Percentiles rank a stretch among this genome's conserved stretches.
Evolutionary conservation across 2,797 vertebrate genomes (phyloP).

Genomic region (Cirrhinus mrigala): DNA sequence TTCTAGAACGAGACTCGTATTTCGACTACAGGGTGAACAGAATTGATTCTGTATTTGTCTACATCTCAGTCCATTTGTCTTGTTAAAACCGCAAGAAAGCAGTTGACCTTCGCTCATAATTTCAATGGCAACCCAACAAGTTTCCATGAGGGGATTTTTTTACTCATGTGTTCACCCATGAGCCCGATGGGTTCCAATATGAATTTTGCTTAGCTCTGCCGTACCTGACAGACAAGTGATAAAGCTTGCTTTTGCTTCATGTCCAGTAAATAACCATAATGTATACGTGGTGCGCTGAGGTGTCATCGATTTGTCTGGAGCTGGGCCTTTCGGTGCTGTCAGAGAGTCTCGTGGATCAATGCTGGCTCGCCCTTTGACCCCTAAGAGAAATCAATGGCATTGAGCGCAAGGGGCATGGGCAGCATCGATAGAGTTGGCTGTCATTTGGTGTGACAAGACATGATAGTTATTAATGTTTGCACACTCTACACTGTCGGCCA

Average conservation of each 20-base stretch:
- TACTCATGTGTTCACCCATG: neutral
- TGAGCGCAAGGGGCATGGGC: constrained; percentile 83
- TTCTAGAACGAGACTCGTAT: constrained; percentile 15
- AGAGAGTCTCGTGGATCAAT: constrained; percentile 91
- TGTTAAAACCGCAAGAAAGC: constrained; percentile 1
- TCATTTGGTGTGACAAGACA: constrained; percentile 84
- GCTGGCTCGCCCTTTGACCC: constrained; percentile 88
- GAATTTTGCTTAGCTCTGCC: constrained; percentile 16
- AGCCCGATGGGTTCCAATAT: constrained; percentile 1
- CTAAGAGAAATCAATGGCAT: constrained; percentile 88
- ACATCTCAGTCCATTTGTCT: constrained; percentile 34
- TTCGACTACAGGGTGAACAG: constrained; percentile 6
- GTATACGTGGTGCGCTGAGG: constrained; percentile 85
- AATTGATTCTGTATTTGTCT: constrained; percentile 34
- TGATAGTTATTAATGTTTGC: constrained; percentile 79
- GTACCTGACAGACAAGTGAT: constrained; percentile 7
- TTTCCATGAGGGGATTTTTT: neutral
- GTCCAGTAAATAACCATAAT: constrained; percentile 90
- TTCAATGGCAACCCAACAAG: constrained; percentile 7
- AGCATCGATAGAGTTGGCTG: constrained; percentile 82
- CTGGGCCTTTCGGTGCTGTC: constrained; percentile 84
- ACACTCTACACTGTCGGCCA: constrained; percentile 29
- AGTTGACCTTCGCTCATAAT: neutral
- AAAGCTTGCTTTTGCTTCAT: constrained; percentile 68
- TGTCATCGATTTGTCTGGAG: constrained; percentile 93